Conservation (phyloP, 2,113 vertebrate species). For the Lagopus muta region DNA sequence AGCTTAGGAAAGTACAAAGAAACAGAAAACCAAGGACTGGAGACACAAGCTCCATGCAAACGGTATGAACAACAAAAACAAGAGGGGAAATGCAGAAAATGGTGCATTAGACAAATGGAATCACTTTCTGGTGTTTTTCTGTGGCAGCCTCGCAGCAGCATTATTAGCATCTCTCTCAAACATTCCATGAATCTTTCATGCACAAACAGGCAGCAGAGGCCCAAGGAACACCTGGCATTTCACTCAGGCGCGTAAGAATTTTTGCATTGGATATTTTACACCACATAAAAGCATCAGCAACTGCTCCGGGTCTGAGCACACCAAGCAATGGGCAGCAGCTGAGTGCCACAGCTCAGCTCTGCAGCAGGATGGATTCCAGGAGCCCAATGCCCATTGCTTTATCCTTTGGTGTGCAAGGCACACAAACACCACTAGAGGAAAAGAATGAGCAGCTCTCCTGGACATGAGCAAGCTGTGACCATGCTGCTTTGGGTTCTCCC, state of each 20-base stretch:
- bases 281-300: not conserved
- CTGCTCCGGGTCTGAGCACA: not conserved
- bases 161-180: not conserved
- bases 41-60: not conserved
- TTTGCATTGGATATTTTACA: not conserved
- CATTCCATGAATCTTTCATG: not conserved
- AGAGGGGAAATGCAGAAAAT: not conserved
- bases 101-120: not conserved
- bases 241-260: not conserved
- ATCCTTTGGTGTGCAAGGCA: not conserved
- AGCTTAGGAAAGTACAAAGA: not conserved
- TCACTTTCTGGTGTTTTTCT: not conserved
- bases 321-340: not conserved
- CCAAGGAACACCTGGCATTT: not conserved
- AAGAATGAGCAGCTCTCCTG: not conserved
- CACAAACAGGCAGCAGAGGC: not conserved
- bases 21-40: not conserved
- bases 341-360: not conserved
- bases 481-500: not conserved
- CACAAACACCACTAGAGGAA: not conserved
- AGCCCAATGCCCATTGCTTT: not conserved
- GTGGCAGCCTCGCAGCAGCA: accelerated
- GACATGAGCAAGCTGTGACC: not conserved
- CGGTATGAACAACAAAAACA: not conserved
- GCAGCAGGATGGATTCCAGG: not conserved